phyloP scores from a whole-genome alignment of 2,888 invertebrate species.

The Scaptomyza flava region DNA sequence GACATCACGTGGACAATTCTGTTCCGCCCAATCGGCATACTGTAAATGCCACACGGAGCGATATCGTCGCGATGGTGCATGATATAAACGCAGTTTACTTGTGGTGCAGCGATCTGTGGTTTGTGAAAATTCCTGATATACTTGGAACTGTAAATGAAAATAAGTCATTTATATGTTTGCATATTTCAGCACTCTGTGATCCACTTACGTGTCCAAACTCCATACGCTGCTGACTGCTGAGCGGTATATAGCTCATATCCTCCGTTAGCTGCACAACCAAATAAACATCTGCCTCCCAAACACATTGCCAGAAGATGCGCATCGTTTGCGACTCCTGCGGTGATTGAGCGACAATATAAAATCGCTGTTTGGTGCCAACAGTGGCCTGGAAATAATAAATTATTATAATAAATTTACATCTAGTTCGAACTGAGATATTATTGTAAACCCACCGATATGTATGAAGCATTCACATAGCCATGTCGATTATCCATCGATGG shows the following conservation, averaged over 20 bases:
- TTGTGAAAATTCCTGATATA: conserved; percentile 89
- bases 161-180: too few species aligned
- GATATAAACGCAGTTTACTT: conserved; percentile 87
- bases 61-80: conserved; percentile 86
- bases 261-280: conserved; percentile 92
- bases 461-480: conserved; percentile 97
- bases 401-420: too few species aligned
- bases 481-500: conserved; percentile 92
- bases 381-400: conserved; percentile 86
- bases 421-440: too few species aligned
- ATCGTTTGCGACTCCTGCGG: conserved; percentile 82
- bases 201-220: conserved; percentile 88
- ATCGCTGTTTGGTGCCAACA: conserved; percentile 92
- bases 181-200: too few species aligned
- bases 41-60: conserved; percentile 92
- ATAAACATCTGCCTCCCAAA: conserved; percentile 94
- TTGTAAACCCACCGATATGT: conserved; percentile 86
- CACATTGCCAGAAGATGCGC: conserved; percentile 93
- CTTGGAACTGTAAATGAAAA: conserved; percentile 86
- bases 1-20: conserved; percentile 84
- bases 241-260: conserved; percentile 87
- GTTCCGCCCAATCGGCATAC: conserved; percentile 90
- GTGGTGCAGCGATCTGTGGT: conserved; percentile 87
- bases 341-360: conserved; percentile 89
- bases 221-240: conserved; percentile 86